These are phyloP conservation scores for Microplitis deprimator DNA, from an alignment of 2,888 invertebrate species.

Conservation along the genomic window DNA sequence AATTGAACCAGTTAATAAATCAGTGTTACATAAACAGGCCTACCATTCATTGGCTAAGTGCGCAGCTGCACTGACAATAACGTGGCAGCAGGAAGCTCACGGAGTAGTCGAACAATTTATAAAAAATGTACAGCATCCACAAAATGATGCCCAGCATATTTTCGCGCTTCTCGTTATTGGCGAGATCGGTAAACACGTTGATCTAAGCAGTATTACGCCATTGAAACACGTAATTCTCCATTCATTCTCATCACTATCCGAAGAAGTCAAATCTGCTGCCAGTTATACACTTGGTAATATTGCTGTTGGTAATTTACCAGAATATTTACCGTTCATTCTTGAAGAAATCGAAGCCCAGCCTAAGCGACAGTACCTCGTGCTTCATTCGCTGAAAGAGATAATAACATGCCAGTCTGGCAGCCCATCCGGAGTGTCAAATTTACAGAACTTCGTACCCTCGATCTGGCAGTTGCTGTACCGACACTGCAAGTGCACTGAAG, in stretches of 20 bases:
- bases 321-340: constrained; percentile 94
- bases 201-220: constrained; percentile 83
- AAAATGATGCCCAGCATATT: constrained; percentile 87
- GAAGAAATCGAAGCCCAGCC: constrained; percentile 95
- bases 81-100: constrained; percentile 81
- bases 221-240: constrained; percentile 85
- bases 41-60: constrained; percentile 97
- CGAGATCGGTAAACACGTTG: constrained; percentile 96
- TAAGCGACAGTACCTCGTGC: constrained; percentile 92
- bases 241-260: constrained; percentile 92
- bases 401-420: constrained; percentile 77
- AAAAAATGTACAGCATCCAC: constrained; percentile 80
- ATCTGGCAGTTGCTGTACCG: constrained; percentile 95
- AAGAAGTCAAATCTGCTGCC: constrained; percentile 98
- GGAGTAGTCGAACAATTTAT: constrained; percentile 79
- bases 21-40: constrained; percentile 79
- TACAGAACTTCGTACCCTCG: constrained; percentile 82
- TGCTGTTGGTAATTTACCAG: constrained; percentile 93
- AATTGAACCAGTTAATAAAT: constrained; percentile 77
- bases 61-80: constrained; percentile 92
- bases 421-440: constrained; percentile 73
- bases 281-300: constrained; percentile 97
- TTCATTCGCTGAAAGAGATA: constrained; percentile 97
- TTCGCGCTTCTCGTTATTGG: constrained; percentile 96
- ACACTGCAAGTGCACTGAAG: constrained; percentile 97